Evolutionary conservation across 2,888 invertebrate genomes (phyloP).

Genomic region (Miltochrista miniata): DNA sequence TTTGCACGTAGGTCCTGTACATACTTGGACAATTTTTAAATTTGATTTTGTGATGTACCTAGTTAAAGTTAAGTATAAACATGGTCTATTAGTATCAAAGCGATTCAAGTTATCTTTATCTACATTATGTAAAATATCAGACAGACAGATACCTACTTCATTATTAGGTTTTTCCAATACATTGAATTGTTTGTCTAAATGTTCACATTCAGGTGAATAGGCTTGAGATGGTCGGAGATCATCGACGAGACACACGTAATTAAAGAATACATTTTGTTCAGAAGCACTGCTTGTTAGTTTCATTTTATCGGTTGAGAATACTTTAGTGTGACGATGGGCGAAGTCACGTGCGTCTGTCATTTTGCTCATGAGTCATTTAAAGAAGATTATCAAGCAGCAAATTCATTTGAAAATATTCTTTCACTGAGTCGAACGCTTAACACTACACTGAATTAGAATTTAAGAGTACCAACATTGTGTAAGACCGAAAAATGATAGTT

Average conservation of each 20-base stretch:
- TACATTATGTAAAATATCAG: too few relatives aligned
- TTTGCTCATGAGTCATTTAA: conserved; percentile 13
- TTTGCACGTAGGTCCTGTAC: too few relatives aligned
- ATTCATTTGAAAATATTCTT: conserved; percentile 32
- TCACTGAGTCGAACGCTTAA: conserved; percentile 18
- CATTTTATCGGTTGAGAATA: conserved; percentile 35
- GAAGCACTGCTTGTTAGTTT: conserved; percentile 57
- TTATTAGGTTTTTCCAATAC: background rate
- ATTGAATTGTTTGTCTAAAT: background rate
- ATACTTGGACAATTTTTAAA: too few relatives aligned
- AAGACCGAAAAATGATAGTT: conserved; percentile 8
- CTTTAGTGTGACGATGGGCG: conserved; percentile 12
- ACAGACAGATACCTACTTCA: background rate
- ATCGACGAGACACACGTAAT: conserved; percentile 65
- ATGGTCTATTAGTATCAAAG: too few relatives aligned
- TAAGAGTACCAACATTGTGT: conserved; percentile 23
- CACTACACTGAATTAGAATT: conserved; percentile 21
- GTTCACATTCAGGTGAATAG: conserved; percentile 17
- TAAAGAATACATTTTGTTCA: conserved; percentile 63
- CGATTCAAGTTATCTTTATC: too few relatives aligned
- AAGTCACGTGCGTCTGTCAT: conserved; percentile 27
- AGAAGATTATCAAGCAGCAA: conserved; percentile 6
- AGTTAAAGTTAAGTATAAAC: too few relatives aligned
- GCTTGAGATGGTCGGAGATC: conserved; percentile 48
- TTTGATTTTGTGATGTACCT: too few relatives aligned